A percentile compares a stretch with the other conserved stretches of the same genome.
These are phyloP conservation scores for Sarcophaga rosellei DNA, from an alignment of 2,888 invertebrate species.

Conservation along the genomic window DNA sequence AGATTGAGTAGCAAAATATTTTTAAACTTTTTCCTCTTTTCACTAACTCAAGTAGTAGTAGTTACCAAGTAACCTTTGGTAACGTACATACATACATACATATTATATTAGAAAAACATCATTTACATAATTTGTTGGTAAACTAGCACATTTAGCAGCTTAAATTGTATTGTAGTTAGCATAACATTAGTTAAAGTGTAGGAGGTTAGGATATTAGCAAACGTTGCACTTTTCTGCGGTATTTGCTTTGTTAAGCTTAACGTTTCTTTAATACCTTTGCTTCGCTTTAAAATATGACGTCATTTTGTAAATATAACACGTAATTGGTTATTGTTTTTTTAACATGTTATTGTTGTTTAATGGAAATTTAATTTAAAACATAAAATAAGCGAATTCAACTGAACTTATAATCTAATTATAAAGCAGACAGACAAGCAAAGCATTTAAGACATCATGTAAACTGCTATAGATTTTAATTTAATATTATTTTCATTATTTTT, in stretches of 20 bases:
- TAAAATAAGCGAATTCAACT: slow-evolving; percentile 30
- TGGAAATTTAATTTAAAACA: slow-evolving; percentile 13
- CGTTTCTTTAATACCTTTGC: neutral
- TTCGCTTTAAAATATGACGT: neutral
- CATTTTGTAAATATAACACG: slow-evolving; percentile 3
- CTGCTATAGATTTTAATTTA: neutral
- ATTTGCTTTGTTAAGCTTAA: neutral
- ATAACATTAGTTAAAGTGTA: neutral
- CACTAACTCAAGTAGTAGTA: too few species aligned
- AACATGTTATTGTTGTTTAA: slow-evolving; percentile 26
- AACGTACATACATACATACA: slow-evolving; percentile 12
- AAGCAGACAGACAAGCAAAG: neutral
- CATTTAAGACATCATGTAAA: slow-evolving; percentile 39
- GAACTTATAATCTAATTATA: slow-evolving; percentile 32
- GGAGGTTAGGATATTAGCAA: neutral
- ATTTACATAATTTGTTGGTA: slow-evolving; percentile 29
- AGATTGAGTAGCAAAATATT: slow-evolving; percentile 19
- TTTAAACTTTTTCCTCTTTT: neutral
- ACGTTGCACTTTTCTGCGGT: neutral
- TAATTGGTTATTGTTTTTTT: neutral
- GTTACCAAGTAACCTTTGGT: neutral
- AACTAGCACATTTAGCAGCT: slow-evolving; percentile 20
- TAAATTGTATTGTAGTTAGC: neutral
- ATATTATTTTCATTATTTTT: neutral
- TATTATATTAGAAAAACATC: neutral